phyloP scores from a whole-genome alignment of 92 coral and sea anemone species.

The Virgularia gustaviana region DNA sequence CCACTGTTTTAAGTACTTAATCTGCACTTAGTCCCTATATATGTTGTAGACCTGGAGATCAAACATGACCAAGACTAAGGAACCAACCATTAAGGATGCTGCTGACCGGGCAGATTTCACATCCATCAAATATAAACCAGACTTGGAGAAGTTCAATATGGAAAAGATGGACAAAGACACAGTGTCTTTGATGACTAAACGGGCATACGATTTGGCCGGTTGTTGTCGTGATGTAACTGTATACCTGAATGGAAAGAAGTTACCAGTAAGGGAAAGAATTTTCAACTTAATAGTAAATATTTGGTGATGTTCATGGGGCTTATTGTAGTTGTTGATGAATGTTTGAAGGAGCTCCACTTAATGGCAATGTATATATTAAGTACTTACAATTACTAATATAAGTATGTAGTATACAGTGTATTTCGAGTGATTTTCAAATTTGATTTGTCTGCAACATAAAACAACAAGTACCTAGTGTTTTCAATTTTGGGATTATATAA shows the following conservation, averaged over 20 bases:
- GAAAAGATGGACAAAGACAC: slow-evolving; percentile 78
- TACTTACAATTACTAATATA: no score
- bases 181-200: slow-evolving; percentile 71
- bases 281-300: background rate
- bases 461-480: no score
- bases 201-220: slow-evolving; percentile 94
- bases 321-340: no score
- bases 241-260: slow-evolving; percentile 76
- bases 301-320: no score
- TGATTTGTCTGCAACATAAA: no score
- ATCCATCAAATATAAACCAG: slow-evolving; percentile 79
- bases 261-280: slow-evolving; percentile 57
- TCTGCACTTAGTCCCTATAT: no score
- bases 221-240: slow-evolving; percentile 81
- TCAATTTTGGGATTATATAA: no score
- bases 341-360: no score
- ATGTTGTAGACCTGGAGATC: slow-evolving; percentile 88
- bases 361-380: no score
- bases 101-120: slow-evolving; percentile 67
- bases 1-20: no score
- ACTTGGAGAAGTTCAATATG: slow-evolving; percentile 87
- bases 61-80: slow-evolving; percentile 80
- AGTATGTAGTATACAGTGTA: no score
- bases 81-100: slow-evolving; percentile 70
- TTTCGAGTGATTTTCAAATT: no score